Conservation (phyloP, 2,888 invertebrate species). For the Apodemia duryi region DNA sequence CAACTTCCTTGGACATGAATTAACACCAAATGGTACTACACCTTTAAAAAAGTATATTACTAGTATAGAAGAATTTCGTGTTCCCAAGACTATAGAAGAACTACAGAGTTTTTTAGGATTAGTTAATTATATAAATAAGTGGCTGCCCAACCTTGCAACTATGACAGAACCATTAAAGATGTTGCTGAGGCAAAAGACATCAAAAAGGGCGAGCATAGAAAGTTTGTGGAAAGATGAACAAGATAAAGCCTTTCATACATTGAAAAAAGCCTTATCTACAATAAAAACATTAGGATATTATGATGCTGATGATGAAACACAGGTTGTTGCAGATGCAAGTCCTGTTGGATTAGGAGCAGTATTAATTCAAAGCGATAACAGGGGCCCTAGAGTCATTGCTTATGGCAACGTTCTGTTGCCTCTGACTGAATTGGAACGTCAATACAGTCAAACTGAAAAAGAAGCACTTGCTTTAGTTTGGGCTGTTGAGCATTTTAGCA, state of each 20-base stretch:
- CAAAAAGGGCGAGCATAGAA: constrained; percentile 23
- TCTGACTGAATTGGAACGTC: constrained; percentile 24
- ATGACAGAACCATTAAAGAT: constrained; percentile 32
- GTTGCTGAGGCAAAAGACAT: constrained; percentile 22
- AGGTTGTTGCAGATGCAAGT: constrained; percentile 23
- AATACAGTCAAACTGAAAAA: constrained; percentile 36
- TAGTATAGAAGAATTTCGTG: constrained; percentile 23
- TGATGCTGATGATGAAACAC: constrained; percentile 19
- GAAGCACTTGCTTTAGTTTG: constrained; percentile 30
- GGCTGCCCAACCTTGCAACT: constrained; percentile 35
- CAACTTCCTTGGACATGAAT: constrained; percentile 31
- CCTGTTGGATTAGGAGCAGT: constrained; percentile 24
- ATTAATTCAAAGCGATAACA: constrained; percentile 19
- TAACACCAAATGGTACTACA: constrained; percentile 26
- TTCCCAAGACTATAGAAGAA: constrained; percentile 31
- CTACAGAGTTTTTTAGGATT: constrained; percentile 38
- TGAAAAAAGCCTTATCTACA: constrained; percentile 4
- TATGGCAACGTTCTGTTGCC: too few species aligned
- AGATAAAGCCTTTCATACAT: constrained; percentile 15
- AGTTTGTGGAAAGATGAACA: constrained; percentile 26
- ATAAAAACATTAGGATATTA: constrained; percentile 20
- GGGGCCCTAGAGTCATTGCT: constrained; percentile 32
- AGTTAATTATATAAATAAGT: constrained; percentile 33
- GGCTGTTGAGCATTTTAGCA: constrained; percentile 31
- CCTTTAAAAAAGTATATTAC: constrained; percentile 32